Evolutionary conservation across 2,888 invertebrate species (phyloP).

Genomic region (Dione vanillae): DNA sequence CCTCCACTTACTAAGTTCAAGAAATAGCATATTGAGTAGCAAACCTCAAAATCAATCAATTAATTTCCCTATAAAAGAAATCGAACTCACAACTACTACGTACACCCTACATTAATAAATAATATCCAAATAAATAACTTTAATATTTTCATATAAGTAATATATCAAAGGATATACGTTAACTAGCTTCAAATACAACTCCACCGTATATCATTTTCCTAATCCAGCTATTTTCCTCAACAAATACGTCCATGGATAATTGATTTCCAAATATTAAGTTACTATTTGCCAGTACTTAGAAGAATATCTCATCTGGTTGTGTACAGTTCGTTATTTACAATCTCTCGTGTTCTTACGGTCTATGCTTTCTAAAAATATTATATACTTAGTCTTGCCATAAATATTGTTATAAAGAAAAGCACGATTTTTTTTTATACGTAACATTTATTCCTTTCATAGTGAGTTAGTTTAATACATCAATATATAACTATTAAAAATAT

Average conservation of each 20-base stretch:
- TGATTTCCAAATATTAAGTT: conserved; percentile 80
- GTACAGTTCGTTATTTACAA: conserved; percentile 24
- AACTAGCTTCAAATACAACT: conserved; percentile 19
- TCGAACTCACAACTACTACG: too few species aligned
- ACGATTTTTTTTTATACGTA: too few species aligned
- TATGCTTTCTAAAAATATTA: not conserved
- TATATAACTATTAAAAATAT: too few species aligned
- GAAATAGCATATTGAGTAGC: too few species aligned
- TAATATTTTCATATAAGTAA: not conserved
- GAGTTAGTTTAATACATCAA: too few species aligned
- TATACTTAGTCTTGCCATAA: too few species aligned
- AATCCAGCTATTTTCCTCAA: conserved; percentile 68
- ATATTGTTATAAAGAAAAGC: too few species aligned
- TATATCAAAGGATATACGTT: not conserved
- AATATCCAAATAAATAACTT: not conserved
- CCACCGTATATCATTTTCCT: conserved; percentile 59
- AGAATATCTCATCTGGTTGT: conserved; percentile 35
- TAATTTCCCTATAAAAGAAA: too few species aligned
- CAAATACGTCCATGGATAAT: conserved; percentile 74
- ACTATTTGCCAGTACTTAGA: conserved; percentile 51
- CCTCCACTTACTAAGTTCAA: too few species aligned
- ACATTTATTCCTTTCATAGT: too few species aligned
- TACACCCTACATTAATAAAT: not conserved
- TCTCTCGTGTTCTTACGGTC: not conserved
- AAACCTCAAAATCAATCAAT: too few species aligned